A percentile compares a stretch with the other conserved stretches of the same genome.
Evolutionary conservation across 2,113 vertebrate species (phyloP).

Genomic region (Tachuris rubrigastra): DNA sequence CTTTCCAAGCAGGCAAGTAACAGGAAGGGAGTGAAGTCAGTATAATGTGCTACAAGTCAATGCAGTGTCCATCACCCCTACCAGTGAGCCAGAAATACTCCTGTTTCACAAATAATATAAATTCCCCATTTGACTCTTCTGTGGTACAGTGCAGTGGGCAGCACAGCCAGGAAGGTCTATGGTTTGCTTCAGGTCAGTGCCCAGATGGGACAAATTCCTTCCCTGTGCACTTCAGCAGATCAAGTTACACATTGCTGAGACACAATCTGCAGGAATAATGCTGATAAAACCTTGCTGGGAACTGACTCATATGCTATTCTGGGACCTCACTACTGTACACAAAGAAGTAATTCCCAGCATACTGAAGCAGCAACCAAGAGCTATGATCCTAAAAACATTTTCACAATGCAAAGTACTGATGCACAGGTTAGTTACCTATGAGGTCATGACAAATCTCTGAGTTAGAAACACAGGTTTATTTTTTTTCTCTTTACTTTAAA

Average conservation of each 20-base stretch:
- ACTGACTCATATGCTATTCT: conserved; percentile 23
- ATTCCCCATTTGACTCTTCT: not conserved
- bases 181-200: not conserved
- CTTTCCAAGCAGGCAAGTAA: not conserved
- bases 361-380: not conserved
- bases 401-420: not conserved
- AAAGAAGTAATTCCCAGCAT: not conserved
- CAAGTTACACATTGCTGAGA: not conserved
- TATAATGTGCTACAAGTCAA: not conserved
- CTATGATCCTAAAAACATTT: not conserved
- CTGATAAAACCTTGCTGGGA: not conserved
- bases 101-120: not conserved
- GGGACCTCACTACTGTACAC: not conserved
- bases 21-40: not conserved
- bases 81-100: not conserved
- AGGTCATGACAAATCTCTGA: not conserved
- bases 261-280: not conserved
- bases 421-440: not conserved
- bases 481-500: not conserved
- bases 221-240: not conserved
- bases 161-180: fast-evolving
- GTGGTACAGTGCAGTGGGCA: not conserved
- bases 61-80: not conserved
- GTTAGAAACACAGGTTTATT: not conserved
- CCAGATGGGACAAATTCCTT: not conserved